Percentiles rank a stretch among this genome's conserved stretches.
Conservation (phyloP, 2,113 vertebrate genomes). For the Sapajus apella region DNA sequence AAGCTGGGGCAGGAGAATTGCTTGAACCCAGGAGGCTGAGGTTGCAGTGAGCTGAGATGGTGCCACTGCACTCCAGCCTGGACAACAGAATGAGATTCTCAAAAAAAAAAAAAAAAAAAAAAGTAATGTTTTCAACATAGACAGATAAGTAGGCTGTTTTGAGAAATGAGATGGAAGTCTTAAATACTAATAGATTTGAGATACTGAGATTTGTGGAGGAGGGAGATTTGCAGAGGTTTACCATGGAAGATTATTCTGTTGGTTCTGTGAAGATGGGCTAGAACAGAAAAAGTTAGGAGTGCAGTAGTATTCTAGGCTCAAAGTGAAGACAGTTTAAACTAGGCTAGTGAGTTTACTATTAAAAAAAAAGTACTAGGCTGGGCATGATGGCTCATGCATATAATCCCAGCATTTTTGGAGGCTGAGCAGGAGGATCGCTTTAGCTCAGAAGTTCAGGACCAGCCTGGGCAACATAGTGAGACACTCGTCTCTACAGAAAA, state of each 20-base stretch:
- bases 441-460: too few relatives aligned
- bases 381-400: too few relatives aligned
- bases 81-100: too few relatives aligned
- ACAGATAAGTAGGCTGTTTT: background rate
- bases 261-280: background rate
- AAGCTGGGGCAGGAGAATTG: too few relatives aligned
- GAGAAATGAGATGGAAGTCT: background rate
- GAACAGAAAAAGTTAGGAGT: background rate
- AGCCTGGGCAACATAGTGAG: too few relatives aligned
- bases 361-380: background rate
- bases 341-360: background rate
- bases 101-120: too few relatives aligned
- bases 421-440: too few relatives aligned
- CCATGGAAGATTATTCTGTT: background rate
- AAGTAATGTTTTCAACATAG: background rate
- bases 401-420: too few relatives aligned
- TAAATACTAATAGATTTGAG: background rate
- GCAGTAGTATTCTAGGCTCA: background rate
- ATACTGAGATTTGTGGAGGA: background rate
- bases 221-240: background rate
- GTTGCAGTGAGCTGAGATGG: too few relatives aligned
- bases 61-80: too few relatives aligned
- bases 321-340: background rate
- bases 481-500: too few relatives aligned
- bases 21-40: too few relatives aligned